Percentiles rank a stretch among this genome's conserved stretches.
phyloP scores from a whole-genome alignment of 2,888 invertebrate genomes.

The Synergus laeviventris region DNA sequence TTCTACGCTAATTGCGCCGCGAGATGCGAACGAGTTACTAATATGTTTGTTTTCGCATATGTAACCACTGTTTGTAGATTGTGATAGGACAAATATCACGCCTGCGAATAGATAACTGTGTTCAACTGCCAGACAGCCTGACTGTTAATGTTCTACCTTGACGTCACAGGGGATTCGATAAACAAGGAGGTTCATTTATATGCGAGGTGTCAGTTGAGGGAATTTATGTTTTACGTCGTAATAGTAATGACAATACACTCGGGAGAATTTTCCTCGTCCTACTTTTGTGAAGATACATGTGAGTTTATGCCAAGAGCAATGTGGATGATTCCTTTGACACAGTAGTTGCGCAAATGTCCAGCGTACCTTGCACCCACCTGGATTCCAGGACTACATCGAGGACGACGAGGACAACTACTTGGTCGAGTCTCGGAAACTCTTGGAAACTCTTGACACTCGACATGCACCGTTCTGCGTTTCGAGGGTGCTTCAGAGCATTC shows the following conservation, averaged over 20 bases:
- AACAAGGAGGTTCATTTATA: not conserved
- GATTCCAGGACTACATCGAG: slow-evolving; percentile 44
- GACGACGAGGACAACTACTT: slow-evolving; percentile 42
- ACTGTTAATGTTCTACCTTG: slow-evolving; percentile 13
- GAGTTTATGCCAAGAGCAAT: slow-evolving; percentile 10
- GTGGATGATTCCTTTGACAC: slow-evolving; percentile 10
- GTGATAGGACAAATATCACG: slow-evolving; percentile 42
- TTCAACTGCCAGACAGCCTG: slow-evolving; percentile 49
- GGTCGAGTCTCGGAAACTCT: slow-evolving; percentile 43
- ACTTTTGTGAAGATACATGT: slow-evolving; percentile 7
- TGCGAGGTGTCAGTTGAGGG: not conserved
- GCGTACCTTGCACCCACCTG: slow-evolving; percentile 42
- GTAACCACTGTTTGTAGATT: slow-evolving; percentile 48
- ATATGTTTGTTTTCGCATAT: slow-evolving; percentile 46
- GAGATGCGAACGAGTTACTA: slow-evolving; percentile 20
- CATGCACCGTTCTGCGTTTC: slow-evolving; percentile 45
- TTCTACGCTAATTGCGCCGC: slow-evolving; percentile 11
- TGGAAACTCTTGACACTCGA: slow-evolving; percentile 55
- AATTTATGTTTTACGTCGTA: not conserved
- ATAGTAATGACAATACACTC: not conserved
- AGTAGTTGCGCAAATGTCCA: slow-evolving; percentile 36
- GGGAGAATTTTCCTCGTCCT: not conserved
- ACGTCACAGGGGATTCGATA: slow-evolving; percentile 9
- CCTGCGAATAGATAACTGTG: slow-evolving; percentile 41
- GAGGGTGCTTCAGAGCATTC: slow-evolving; percentile 60